These are phyloP conservation scores for Ylistrum balloti DNA, from an alignment of 1,140 invertebrate species.

Conservation along the genomic window DNA sequence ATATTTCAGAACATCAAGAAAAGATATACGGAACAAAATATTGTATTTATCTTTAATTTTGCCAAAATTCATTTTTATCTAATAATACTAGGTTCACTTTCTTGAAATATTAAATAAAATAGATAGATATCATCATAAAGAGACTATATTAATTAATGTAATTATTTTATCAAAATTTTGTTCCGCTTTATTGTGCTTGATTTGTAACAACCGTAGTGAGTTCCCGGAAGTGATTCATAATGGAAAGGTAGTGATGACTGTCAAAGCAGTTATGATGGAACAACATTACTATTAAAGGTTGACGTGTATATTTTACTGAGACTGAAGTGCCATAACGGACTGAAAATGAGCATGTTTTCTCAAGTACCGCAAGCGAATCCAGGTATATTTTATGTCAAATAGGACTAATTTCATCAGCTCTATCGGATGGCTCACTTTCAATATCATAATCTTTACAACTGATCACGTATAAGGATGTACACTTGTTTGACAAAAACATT, in stretches of 20 bases:
- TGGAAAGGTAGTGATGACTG: background rate
- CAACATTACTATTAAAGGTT: background rate
- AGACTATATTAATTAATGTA: too few species aligned
- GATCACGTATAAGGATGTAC: too few species aligned
- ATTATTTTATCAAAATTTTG: background rate
- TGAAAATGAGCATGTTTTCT: slow-evolving; percentile 48
- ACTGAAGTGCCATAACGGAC: slow-evolving; percentile 28
- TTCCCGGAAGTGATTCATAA: slow-evolving; percentile 30
- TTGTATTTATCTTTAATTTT: too few species aligned
- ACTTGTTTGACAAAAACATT: too few species aligned
- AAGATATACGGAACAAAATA: slow-evolving; percentile 21
- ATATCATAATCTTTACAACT: background rate
- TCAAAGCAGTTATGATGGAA: slow-evolving; percentile 1
- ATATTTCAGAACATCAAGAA: slow-evolving; percentile 44
- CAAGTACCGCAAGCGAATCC: slow-evolving; percentile 49
- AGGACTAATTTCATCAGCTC: background rate
- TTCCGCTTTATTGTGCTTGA: background rate
- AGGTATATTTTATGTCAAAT: slow-evolving; percentile 44
- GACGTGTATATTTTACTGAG: slow-evolving; percentile 22
- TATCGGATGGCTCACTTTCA: slow-evolving; percentile 46
- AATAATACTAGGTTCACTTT: too few species aligned
- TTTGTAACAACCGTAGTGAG: background rate
- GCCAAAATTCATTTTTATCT: too few species aligned
- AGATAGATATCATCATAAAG: too few species aligned
- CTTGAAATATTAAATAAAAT: too few species aligned